phyloP scores from a whole-genome alignment of 1,140 invertebrate genomes.

The Calephelis nemesis region DNA sequence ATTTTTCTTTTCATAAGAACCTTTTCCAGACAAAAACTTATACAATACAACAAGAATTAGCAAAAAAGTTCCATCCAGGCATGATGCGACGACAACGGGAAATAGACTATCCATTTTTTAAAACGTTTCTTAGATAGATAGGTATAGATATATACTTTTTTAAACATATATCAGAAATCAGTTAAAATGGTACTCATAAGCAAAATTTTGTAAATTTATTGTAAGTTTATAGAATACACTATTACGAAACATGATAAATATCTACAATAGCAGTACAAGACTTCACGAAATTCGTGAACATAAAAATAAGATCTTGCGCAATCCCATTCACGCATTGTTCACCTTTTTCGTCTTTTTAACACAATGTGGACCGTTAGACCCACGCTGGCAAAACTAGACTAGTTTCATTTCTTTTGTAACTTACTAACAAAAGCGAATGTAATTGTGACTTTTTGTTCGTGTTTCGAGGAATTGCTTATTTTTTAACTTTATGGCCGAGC shows the following conservation, averaged over 20 bases:
- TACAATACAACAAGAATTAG: no score
- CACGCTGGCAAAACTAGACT: constrained; percentile 48
- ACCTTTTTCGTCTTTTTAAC: constrained; percentile 50
- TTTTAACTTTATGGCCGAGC: constrained; percentile 11
- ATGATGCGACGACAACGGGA: no score
- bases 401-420: constrained; percentile 57
- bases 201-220: neutral
- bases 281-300: constrained; percentile 57
- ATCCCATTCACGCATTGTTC: constrained; percentile 63
- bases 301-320: constrained; percentile 59
- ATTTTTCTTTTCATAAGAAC: no score
- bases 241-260: constrained; percentile 43
- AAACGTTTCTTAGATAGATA: no score
- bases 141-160: no score
- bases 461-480: constrained; percentile 5
- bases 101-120: no score
- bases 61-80: no score
- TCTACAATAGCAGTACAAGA: constrained; percentile 41
- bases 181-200: no score
- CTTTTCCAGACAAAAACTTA: no score
- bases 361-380: constrained; percentile 61
- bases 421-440: constrained; percentile 53
- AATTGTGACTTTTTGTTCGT: constrained; percentile 50
- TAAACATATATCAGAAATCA: no score
- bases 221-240: constrained; percentile 23